Base-by-base conservation (phyloP, 2,113 vertebrate species). In the Daubentonia madagascariensis region DNA sequence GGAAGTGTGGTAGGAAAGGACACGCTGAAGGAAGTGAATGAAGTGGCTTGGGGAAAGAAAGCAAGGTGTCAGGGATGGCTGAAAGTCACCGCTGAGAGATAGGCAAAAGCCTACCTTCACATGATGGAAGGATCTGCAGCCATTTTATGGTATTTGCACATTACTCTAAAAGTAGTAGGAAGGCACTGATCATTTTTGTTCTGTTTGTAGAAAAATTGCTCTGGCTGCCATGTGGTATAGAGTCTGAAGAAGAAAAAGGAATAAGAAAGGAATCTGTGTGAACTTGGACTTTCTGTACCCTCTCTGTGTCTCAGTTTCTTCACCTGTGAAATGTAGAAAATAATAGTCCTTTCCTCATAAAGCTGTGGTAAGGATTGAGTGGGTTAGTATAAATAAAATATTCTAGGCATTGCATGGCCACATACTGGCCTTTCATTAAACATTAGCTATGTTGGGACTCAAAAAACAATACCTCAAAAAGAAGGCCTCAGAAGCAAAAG, bases 141-240 rank as follows among this genome's bases (percentile, higher is more conserved):
- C 78, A 79, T 57, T 40, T 76, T 65, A 89, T 11, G 40, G 20
- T 80, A 65, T 50, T 80, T 80, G 54, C 30, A 54, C 65, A 73
- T 80, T 80, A 67, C 52, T 12, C 20, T 80, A 67, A 85, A 97
- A 73, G 32, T 43, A 84, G 35, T 59, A 52, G 16, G 65, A 86
- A 67, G 35, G 14, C 28, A 59, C 23, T 65, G n/a, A 73, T 35
- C 20, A 45, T 23, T 80, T 93, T 20, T 73, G 25, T 48, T 85
- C 65, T 93, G 43, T 85, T 85, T 78, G 89, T 85, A 92, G 85
- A 83, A 83, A 91, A 84, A 65, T 89, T 25, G 68, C 5, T 72
- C 45, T 59, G 52, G 25, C n/a, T 63, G 54, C 80, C 63, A 78
- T 48, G 9, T 22, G 70, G 35, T 89, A 20, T 70, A 85, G 52